Evolutionary conservation across 2,113 vertebrate genomes (phyloP), one percentile per base, ranked within the genome.

Genomic region (Climacteris rufus): DNA sequence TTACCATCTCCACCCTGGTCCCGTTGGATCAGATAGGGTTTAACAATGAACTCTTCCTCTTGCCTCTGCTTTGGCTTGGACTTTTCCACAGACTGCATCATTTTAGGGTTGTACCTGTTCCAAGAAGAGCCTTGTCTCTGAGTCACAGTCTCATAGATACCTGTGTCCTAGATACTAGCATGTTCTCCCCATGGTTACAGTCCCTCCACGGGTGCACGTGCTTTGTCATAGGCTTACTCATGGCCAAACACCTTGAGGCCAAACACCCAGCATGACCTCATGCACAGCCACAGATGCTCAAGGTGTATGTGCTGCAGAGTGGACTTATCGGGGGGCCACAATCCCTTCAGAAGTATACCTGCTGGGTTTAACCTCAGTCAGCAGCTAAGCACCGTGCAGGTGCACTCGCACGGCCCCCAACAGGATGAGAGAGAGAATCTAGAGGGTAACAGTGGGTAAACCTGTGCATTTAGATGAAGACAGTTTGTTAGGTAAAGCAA

Each of bases 161-260:
- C 24, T 0, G 0, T 10, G 33, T 17, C 0, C n/a, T n/a, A n/a
- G n/a, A n/a, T n/a, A n/a, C n/a, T n/a, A 0, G 16, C 39, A 54
- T 6, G 33, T 39, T 57, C 22, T 63, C 33, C 61, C 42, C 44
- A 14, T 5, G 52, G 35, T 30, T 42, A 12, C 35, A 3, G 1
- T 13, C 30, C 39, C 35, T 56, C 20, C 35, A 49, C 24, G 30
- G 20, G 1, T 7, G 24, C 21, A 4, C 20, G 24, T 57, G 35
- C 61, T 25, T 52, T 65, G 24, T 31, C 71, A 7, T 3, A 13
- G 35, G 8, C 7, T 57, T 30, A 23, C 20, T 18, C 40, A 6
- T 6, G 40, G 10, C 59, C 66, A 54, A 23, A 54, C 0, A 0
- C 24, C 35, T 35, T 30, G 35, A 66, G 52, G 31, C n/a, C n/a